Evolutionary conservation across 2,888 invertebrate genomes (phyloP).

Genomic region (Carabus problematicus): DNA sequence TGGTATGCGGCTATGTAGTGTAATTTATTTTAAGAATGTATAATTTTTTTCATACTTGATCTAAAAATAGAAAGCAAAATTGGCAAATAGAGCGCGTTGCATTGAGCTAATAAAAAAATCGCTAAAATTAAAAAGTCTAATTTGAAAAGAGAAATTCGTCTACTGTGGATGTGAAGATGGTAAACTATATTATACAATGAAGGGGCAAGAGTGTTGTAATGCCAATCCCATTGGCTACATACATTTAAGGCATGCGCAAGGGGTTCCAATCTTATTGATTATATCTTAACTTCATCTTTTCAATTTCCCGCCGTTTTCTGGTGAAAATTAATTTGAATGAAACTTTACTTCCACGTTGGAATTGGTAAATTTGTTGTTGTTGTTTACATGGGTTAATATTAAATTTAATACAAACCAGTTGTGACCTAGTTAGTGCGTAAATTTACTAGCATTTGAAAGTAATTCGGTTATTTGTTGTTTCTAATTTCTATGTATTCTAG

Average conservation of each 20-base stretch:
- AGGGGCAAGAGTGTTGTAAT: too few relatives aligned
- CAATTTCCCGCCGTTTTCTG: constrained; percentile 22
- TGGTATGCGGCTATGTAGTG: constrained; percentile 11
- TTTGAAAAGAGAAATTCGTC: neutral
- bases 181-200: too few relatives aligned
- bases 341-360: neutral
- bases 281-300: constrained; percentile 21
- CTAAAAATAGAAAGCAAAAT: constrained; percentile 32
- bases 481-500: too few relatives aligned
- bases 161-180: neutral
- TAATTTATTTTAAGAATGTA: constrained; percentile 26
- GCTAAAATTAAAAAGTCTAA: constrained; percentile 1
- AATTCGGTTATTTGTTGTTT: too few relatives aligned
- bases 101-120: constrained; percentile 13
- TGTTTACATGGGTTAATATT: too few relatives aligned
- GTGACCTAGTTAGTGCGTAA: too few relatives aligned
- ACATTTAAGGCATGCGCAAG: constrained; percentile 4
- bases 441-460: too few relatives aligned
- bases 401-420: too few relatives aligned
- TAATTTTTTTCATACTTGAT: constrained; percentile 21
- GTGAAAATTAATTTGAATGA: constrained; percentile 2
- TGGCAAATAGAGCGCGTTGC: constrained; percentile 16
- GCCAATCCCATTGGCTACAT: constrained; percentile 10
- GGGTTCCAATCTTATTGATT: constrained; percentile 20
- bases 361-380: too few relatives aligned